These are phyloP conservation scores for Epizoanthus illoricatus DNA, from an alignment of 92 coral and sea anemone genomes.

Conservation along the genomic window DNA sequence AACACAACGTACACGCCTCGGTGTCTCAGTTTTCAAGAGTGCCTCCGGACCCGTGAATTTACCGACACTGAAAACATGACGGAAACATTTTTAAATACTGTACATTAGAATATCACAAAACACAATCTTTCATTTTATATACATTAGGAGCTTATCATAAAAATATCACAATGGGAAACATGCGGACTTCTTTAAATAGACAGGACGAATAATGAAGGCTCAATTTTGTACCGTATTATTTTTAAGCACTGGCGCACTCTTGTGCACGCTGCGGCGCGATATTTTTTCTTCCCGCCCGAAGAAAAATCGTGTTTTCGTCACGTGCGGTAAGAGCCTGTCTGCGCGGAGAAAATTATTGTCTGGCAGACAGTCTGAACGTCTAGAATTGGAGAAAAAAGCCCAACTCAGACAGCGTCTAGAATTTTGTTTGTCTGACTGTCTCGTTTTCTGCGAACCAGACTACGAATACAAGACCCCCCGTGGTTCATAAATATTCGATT, in stretches of 20 bases:
- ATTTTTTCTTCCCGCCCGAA: conserved; percentile 7
- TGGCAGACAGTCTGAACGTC: conserved; percentile 47
- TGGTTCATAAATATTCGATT: conserved; percentile 33
- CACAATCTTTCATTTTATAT: too few relatives aligned
- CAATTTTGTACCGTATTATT: not conserved
- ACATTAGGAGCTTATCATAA: not conserved
- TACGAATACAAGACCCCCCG: conserved; percentile 38
- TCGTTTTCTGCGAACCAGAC: conserved; percentile 46
- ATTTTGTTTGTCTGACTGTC: conserved; percentile 47
- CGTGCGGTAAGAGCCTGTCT: conserved; percentile 18
- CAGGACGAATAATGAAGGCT: not conserved
- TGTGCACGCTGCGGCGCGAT: conserved; percentile 3
- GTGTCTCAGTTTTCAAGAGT: too few relatives aligned
- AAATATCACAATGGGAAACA: conserved; percentile 6
- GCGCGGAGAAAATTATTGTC: conserved; percentile 33
- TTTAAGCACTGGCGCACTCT: not conserved
- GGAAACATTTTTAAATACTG: too few relatives aligned
- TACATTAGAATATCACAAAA: too few relatives aligned
- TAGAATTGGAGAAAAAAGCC: conserved; percentile 31
- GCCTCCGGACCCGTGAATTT: too few relatives aligned
- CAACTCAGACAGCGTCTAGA: conserved; percentile 46
- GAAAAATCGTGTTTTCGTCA: conserved; percentile 28
- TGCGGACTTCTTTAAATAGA: conserved; percentile 20
- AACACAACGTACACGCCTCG: too few relatives aligned
- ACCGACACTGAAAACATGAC: too few relatives aligned